Base-by-base conservation (phyloP, 1,140 invertebrate species). In the Vollenhovia emeryi region DNA sequence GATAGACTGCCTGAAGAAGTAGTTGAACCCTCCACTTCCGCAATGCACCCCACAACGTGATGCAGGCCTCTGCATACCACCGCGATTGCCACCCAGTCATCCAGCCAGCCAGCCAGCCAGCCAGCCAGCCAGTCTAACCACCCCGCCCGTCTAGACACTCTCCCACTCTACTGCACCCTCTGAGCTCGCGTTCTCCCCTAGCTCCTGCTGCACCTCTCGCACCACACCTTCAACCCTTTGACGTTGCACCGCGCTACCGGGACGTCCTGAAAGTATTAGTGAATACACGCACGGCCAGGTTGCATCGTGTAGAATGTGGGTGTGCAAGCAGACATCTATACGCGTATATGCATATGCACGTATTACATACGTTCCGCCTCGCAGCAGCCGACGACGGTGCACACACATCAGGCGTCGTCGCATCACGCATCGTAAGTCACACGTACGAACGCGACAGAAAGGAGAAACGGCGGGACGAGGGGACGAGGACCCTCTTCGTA, bases 91-190 rank as follows among this genome's bases (percentile, higher is more conserved):
- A 91, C 87, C 91, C 87, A 91, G 84, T 86, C 86, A 91, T 85
- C 45, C 50, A 87, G 60, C 82, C 57, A 85, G 59, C 84, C 59
- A 87, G 40, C 57, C 50, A 87, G 85, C 85, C 69, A n/a, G n/a
- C n/a, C n/a, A 91, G 66, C 86, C 84, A 90, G 89, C 86, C 91
- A 89, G 87, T 85, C 91, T 92, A 93, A 87, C 91, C 91, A 90
- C 91, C 91, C 92, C 85, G 92, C 91, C 91, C 92, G 93, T 94
- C 93, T 94, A 94, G 93, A 94, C 93, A 91, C 90, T 92, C 91
- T 93, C 92, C 91, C 93, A 93, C 93, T 93, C 92, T 92, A 92
- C 93, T 93, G 88, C 89, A 93, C 91, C 91, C 91, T 92, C 91
- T 88, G 85, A 91, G 86, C 88, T 87, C 83, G 59, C 84, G 62